Conservation (phyloP, 2,797 vertebrate genomes). For the Artibeus lituratus region DNA sequence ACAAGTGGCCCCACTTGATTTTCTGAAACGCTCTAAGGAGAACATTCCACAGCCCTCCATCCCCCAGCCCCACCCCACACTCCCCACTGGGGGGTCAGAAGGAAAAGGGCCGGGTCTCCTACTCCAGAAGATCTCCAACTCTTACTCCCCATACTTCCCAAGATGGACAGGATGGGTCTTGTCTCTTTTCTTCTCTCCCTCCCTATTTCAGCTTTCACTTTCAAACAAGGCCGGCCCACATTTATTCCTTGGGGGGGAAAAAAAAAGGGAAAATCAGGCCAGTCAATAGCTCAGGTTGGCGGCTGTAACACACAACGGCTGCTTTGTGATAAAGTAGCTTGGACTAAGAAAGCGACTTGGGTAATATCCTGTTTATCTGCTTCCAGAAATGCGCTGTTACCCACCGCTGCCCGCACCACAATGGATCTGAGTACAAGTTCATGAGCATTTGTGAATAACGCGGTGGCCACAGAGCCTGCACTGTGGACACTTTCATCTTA, state of each 20-base stretch:
- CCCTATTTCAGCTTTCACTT: neutral
- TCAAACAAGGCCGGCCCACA: neutral
- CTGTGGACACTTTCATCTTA: neutral
- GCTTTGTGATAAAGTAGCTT: neutral
- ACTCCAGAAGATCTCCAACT: neutral
- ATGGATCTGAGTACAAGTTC: neutral
- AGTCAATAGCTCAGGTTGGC: neutral
- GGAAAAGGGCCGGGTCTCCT: neutral
- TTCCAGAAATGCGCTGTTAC: neutral
- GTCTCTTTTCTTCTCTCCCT: neutral
- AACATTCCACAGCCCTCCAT: neutral
- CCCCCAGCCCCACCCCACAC: neutral
- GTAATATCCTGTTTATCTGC: conserved; percentile 28
- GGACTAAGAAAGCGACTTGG: neutral
- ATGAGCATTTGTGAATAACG: neutral
- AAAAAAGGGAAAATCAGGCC: neutral
- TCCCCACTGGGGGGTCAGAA: neutral
- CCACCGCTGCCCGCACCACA: neutral
- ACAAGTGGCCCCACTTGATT: neutral
- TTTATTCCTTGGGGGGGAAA: neutral
- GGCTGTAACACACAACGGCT: neutral
- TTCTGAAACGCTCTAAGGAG: neutral
- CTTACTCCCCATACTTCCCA: neutral
- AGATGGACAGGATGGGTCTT: neutral
- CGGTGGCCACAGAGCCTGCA: neutral